phyloP scores from a whole-genome alignment of 1,140 invertebrate species.

The Trinorchestia longiramus region DNA sequence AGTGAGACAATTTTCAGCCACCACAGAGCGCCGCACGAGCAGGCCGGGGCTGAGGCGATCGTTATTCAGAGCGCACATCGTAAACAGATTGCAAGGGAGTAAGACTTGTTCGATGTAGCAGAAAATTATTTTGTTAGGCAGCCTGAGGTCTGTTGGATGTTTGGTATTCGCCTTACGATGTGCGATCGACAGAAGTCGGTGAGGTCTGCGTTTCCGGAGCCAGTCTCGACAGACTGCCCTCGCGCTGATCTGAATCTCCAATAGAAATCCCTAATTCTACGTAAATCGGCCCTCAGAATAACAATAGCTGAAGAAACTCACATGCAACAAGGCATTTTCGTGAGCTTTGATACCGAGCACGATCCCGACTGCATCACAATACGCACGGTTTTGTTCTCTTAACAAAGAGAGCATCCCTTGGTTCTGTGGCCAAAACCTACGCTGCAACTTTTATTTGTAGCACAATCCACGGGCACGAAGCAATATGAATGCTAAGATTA shows the following conservation, averaged over 20 bases:
- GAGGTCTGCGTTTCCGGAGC: slow-evolving; percentile 39
- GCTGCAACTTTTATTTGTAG: not conserved
- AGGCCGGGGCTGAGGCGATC: not conserved
- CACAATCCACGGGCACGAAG: not conserved
- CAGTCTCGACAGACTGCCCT: slow-evolving; percentile 44
- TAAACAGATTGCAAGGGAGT: slow-evolving; percentile 45
- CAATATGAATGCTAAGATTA: not conserved
- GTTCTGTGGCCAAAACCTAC: not conserved
- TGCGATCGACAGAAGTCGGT: slow-evolving; percentile 48
- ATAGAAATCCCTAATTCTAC: slow-evolving; percentile 51
- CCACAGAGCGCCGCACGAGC: not conserved
- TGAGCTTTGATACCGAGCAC: slow-evolving; percentile 1
- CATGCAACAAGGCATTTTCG: slow-evolving; percentile 16
- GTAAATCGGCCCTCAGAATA: slow-evolving; percentile 45
- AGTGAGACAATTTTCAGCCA: not conserved
- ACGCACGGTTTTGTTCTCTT: not conserved
- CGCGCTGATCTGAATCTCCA: slow-evolving; percentile 46
- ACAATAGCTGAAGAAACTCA: slow-evolving; percentile 30
- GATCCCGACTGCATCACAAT: not conserved
- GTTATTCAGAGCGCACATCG: slow-evolving; percentile 42
- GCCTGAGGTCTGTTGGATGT: not conserved
- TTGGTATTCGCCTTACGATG: slow-evolving; percentile 7
- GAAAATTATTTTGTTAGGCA: slow-evolving; percentile 26
- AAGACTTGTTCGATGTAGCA: slow-evolving; percentile 28
- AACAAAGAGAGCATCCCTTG: not conserved